These are phyloP conservation scores for Phoxinus dragarum DNA, from an alignment of 2,797 vertebrate species.

Conservation along the genomic window DNA sequence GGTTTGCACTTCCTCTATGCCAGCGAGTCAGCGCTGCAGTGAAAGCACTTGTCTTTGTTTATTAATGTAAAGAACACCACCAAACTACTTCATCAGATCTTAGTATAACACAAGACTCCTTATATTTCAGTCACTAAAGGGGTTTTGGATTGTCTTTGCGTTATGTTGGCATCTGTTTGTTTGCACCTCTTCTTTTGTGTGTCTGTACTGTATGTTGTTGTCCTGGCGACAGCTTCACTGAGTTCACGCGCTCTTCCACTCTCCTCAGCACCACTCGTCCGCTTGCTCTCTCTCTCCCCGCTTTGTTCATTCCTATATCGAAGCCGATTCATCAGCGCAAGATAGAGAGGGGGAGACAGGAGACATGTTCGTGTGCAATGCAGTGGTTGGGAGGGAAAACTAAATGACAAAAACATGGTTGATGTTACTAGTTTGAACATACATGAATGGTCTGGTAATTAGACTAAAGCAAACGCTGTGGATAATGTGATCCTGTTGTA, in stretches of 20 bases:
- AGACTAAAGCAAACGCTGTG: neutral
- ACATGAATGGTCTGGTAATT: neutral
- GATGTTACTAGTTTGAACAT: neutral
- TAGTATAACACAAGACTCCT: constrained; percentile 5
- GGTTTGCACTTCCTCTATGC: constrained; percentile 12
- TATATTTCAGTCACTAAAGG: neutral
- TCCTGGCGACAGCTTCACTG: constrained; percentile 48
- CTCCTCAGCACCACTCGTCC: constrained; percentile 6
- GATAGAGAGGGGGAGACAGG: constrained; percentile 18
- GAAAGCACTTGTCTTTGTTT: constrained; percentile 33
- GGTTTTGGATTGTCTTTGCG: neutral
- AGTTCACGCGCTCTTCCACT: constrained; percentile 21
- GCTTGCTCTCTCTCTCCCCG: constrained; percentile 4
- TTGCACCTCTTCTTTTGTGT: constrained; percentile 29
- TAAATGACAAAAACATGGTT: too few relatives aligned
- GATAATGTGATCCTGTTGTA: neutral
- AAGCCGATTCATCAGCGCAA: constrained; percentile 17
- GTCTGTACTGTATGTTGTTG: constrained; percentile 36
- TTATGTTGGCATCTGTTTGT: constrained; percentile 9
- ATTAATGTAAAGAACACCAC: constrained; percentile 22
- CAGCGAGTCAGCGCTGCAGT: constrained; percentile 21
- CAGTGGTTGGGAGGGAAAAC: neutral
- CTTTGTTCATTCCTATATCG: constrained; percentile 56
- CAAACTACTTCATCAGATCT: constrained; percentile 34
- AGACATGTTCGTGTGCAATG: neutral